Evolutionary conservation across 2,797 vertebrate genomes (phyloP).

Genomic region (Merluccius polli): DNA sequence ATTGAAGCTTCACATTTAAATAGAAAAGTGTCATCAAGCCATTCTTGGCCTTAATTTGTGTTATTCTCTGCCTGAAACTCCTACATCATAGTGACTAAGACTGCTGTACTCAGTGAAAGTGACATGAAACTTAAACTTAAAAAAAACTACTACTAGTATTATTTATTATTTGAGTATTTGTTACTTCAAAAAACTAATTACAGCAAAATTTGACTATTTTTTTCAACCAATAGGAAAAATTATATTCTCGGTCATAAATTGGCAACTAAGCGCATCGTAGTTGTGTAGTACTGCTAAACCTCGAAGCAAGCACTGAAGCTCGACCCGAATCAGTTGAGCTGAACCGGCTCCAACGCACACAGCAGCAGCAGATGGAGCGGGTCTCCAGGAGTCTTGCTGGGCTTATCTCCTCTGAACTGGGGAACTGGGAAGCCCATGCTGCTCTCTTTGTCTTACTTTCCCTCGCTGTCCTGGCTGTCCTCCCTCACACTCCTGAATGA

Average conservation of each 20-base stretch:
- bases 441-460: background rate
- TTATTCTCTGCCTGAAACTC: background rate
- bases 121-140: background rate
- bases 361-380: background rate
- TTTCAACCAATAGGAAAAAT: too few relatives aligned
- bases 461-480: background rate
- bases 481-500: slow-evolving; percentile 13
- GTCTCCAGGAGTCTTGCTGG: background rate
- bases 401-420: background rate
- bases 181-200: too few relatives aligned
- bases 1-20: background rate
- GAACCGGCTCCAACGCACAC: background rate
- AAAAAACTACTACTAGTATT: too few relatives aligned
- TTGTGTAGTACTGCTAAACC: background rate
- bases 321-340: background rate
- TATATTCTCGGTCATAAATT: too few relatives aligned
- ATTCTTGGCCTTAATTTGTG: too few relatives aligned
- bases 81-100: background rate
- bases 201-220: too few relatives aligned
- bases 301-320: background rate
- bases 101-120: background rate
- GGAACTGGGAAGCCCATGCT: background rate
- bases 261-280: background rate
- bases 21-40: too few relatives aligned
- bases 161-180: too few relatives aligned